Evolutionary conservation across 2,797 vertebrate genomes (phyloP).

Genomic region (Lacerta viridis): DNA sequence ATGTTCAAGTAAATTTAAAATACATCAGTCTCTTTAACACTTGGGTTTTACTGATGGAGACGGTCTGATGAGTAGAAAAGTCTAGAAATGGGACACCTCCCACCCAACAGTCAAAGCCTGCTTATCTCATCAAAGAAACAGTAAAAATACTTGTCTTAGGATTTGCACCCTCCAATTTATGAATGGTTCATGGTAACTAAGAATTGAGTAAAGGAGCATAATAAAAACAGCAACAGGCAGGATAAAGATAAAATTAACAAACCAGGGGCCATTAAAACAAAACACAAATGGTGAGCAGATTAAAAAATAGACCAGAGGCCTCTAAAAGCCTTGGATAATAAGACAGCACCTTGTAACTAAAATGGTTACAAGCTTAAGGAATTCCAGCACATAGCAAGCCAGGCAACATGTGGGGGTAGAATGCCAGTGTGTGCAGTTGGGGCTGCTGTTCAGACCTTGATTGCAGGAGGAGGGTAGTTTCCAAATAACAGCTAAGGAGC

Average conservation of each 20-base stretch:
- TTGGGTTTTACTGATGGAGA: not conserved
- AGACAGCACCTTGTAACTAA: not conserved
- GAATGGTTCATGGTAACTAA: not conserved
- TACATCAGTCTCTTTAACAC: not conserved
- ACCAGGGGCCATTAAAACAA: not conserved
- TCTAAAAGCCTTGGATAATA: not conserved
- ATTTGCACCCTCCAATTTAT: not conserved
- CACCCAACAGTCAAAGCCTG: not conserved
- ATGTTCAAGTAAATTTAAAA: not conserved
- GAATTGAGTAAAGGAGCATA: not conserved
- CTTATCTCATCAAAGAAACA: not conserved
- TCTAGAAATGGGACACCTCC: not conserved
- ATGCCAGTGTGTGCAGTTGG: not conserved
- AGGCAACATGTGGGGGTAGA: not conserved
- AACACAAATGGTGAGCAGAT: not conserved
- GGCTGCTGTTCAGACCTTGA: not conserved
- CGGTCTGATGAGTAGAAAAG: not conserved
- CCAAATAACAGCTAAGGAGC: no score
- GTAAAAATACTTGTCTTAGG: not conserved
- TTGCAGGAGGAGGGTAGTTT: not conserved
- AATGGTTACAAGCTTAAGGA: not conserved
- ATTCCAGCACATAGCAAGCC: not conserved
- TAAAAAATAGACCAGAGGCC: not conserved
- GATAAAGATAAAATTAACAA: not conserved
- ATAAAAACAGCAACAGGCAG: not conserved